These are phyloP conservation scores for Terebella lapidaria DNA, from an alignment of 2,888 invertebrate species.

Conservation along the genomic window DNA sequence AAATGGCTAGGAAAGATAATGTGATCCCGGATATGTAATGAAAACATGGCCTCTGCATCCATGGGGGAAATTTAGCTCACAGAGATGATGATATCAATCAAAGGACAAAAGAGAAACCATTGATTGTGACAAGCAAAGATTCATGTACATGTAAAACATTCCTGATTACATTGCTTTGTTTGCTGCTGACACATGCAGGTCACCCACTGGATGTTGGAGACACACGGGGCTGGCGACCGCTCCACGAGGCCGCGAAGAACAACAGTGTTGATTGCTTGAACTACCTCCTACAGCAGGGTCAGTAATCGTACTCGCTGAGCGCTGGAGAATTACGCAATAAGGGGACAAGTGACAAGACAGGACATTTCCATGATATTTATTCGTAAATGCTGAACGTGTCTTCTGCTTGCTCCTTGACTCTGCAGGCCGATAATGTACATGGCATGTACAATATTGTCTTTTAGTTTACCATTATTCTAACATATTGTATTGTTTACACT, in stretches of 20 bases:
- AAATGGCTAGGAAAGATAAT: neutral
- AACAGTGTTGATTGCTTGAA: constrained; percentile 6
- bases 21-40: neutral
- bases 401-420: too few species aligned
- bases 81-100: too few species aligned
- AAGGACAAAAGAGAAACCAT: too few species aligned
- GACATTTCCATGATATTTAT: neutral
- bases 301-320: constrained; percentile 10
- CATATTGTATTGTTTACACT: too few species aligned
- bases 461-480: too few species aligned
- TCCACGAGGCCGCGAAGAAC: constrained; percentile 40
- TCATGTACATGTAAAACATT: too few species aligned
- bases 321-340: neutral
- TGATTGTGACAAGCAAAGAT: too few species aligned
- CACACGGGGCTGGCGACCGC: constrained; percentile 52
- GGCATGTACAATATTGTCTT: too few species aligned
- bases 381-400: neutral
- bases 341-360: too few species aligned
- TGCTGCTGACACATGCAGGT: constrained; percentile 26
- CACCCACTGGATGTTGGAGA: constrained; percentile 49
- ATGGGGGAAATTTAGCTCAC: too few species aligned
- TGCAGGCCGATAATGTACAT: too few species aligned
- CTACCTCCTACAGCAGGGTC: constrained; percentile 8
- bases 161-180: neutral
- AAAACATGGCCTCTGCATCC: too few species aligned